Conservation (phyloP, 2,888 invertebrate species). For the Cantharis flavilabris region DNA sequence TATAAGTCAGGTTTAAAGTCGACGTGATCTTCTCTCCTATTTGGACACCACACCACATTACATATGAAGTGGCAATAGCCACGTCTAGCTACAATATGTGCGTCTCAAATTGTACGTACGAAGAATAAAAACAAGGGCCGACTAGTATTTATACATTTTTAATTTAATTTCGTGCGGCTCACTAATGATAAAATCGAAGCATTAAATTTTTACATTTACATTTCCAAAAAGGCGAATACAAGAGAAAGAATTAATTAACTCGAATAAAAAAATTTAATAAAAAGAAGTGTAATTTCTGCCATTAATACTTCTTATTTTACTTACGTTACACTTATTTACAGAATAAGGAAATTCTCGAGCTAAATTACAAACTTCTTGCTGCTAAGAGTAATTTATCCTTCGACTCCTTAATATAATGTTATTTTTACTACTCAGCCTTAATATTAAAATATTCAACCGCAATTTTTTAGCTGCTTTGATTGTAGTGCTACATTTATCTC, state of each 20-base stretch:
- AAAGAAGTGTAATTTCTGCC: conserved; percentile 3
- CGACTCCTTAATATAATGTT: conserved; percentile 23
- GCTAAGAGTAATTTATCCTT: conserved; percentile 15
- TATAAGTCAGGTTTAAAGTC: conserved; percentile 24
- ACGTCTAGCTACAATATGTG: conserved; percentile 33
- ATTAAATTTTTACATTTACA: background rate
- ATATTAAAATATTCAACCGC: conserved; percentile 18
- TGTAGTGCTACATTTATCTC: conserved; percentile 8
- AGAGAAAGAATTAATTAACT: conserved; percentile 1
- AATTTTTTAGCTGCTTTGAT: conserved; percentile 24
- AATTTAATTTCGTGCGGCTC: background rate
- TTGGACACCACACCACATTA: conserved; percentile 32
- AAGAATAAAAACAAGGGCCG: conserved; percentile 11
- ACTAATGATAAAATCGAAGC: background rate
- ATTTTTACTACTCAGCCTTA: conserved; percentile 20
- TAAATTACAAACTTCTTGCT: background rate
- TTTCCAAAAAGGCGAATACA: background rate
- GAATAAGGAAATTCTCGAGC: background rate
- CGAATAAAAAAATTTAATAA: background rate
- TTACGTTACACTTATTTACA: conserved; percentile 9
- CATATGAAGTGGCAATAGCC: conserved; percentile 36
- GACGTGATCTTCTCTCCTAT: conserved; percentile 26
- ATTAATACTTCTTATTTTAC: conserved; percentile 4
- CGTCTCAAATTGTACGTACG: conserved; percentile 23
- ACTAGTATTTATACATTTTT: background rate